phyloP scores from a whole-genome alignment of 2,797 vertebrate species.

The Karalla daura region DNA sequence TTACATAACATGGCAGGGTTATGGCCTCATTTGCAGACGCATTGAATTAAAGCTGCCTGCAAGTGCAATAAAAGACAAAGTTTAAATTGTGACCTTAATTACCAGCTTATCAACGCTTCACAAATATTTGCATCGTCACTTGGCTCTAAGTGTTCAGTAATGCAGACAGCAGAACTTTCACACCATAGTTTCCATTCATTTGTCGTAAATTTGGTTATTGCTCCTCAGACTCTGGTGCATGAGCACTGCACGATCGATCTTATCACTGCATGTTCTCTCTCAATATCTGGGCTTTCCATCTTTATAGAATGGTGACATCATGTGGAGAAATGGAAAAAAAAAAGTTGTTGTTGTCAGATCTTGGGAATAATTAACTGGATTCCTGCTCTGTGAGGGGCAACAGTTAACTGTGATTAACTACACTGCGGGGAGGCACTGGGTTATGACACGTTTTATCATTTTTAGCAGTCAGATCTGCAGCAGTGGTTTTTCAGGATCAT shows the following conservation, averaged over 20 bases:
- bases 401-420: constrained; percentile 37
- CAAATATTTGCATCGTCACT: constrained; percentile 59
- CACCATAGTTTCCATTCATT: neutral
- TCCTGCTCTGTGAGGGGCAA: constrained; percentile 65
- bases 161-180: neutral
- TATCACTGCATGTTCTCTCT: neutral
- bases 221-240: neutral
- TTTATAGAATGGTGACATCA: neutral
- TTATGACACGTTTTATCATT: too few relatives aligned
- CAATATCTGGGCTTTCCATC: neutral
- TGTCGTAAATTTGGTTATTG: neutral
- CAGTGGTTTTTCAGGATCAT: too few relatives aligned
- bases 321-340: neutral
- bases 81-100: constrained; percentile 49
- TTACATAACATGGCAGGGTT: constrained; percentile 45
- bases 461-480: too few relatives aligned
- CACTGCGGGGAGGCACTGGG: constrained; percentile 25
- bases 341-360: constrained; percentile 37
- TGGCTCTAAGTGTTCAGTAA: constrained; percentile 11
- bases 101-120: constrained; percentile 53
- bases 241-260: neutral
- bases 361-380: constrained; percentile 76
- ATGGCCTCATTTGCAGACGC: constrained; percentile 42
- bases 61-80: constrained; percentile 62
- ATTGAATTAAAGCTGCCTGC: neutral